A percentile compares a stretch with the other conserved stretches of the same genome.
phyloP scores from a whole-genome alignment of 2,888 invertebrate genomes.

The Apoda limacodes region DNA sequence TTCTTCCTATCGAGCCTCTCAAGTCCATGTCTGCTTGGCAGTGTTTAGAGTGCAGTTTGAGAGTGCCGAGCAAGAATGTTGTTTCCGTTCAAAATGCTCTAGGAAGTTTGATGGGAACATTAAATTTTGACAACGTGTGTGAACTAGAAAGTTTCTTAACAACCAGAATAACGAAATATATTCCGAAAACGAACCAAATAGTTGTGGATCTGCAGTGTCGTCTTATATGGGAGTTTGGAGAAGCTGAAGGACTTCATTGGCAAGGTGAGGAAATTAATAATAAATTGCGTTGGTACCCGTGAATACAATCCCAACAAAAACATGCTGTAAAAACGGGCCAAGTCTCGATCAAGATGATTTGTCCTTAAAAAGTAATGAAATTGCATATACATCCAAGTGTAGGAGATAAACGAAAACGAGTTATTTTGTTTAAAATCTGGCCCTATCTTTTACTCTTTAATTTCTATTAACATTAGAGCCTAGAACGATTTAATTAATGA shows the following conservation, averaged over 20 bases:
- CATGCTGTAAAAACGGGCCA: too few relatives aligned
- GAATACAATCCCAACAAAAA: too few relatives aligned
- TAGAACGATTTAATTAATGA: too few relatives aligned
- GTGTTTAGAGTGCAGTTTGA: constrained; percentile 65
- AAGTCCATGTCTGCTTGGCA: constrained; percentile 66
- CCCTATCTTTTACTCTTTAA: too few relatives aligned
- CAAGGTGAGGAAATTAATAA: constrained; percentile 60
- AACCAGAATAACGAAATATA: constrained; percentile 58
- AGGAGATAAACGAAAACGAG: constrained; percentile 1
- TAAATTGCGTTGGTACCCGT: too few relatives aligned
- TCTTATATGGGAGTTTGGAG: constrained; percentile 72
- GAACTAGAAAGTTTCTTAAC: constrained; percentile 68
- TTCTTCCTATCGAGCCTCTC: constrained; percentile 70
- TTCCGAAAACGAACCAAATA: constrained; percentile 72
- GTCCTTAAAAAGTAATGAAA: not conserved
- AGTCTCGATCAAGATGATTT: too few relatives aligned
- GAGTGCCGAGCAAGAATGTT: constrained; percentile 62
- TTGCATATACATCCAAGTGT: not conserved
- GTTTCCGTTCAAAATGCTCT: constrained; percentile 60
- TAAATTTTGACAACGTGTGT: constrained; percentile 59
- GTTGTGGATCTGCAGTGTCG: constrained; percentile 73
- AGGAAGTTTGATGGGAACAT: constrained; percentile 63
- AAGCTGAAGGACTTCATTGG: constrained; percentile 66
- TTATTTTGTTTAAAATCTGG: too few relatives aligned
- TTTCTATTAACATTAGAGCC: too few relatives aligned